Percentiles rank a stretch among this genome's conserved stretches.
Conservation (phyloP, 2,797 vertebrate species). For the Sebastes melanostomus region DNA sequence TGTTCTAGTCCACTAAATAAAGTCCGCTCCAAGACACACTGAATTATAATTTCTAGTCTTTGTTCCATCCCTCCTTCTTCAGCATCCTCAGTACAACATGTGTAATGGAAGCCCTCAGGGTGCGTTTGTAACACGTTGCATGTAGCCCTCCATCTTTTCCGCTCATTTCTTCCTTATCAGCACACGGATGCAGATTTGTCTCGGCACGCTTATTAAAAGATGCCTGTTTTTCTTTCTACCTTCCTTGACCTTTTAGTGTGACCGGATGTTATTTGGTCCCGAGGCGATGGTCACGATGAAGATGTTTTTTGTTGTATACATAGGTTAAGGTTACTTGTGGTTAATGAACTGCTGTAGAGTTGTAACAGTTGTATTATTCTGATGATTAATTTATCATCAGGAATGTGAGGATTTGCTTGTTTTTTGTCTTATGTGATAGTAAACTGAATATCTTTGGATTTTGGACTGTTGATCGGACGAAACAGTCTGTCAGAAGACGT, state of each 20-base stretch:
- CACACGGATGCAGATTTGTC: slow-evolving; percentile 43
- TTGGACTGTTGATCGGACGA: not conserved
- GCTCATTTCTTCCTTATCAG: slow-evolving; percentile 61
- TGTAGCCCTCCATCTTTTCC: slow-evolving; percentile 49
- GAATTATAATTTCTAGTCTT: slow-evolving; percentile 51
- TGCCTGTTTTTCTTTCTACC: not conserved
- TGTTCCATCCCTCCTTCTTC: slow-evolving; percentile 37
- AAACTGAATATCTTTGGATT: not conserved
- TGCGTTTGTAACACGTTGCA: slow-evolving; percentile 21
- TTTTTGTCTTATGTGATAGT: not conserved
- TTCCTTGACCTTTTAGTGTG: slow-evolving; percentile 29
- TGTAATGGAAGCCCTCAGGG: slow-evolving; percentile 49
- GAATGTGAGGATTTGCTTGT: not conserved
- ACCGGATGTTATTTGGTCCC: slow-evolving; percentile 30
- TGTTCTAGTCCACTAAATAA: slow-evolving; percentile 24
- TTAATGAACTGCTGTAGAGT: not conserved
- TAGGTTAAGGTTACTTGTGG: slow-evolving; percentile 5
- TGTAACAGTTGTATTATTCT: not conserved
- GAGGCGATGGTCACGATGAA: not conserved
- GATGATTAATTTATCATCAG: not conserved
- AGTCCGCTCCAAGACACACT: slow-evolving; percentile 38
- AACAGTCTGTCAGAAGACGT: not conserved
- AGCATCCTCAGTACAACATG: slow-evolving; percentile 37
- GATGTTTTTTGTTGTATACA: not conserved
- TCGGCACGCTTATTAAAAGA: slow-evolving; percentile 51